A percentile compares a stretch with the other conserved stretches of the same genome.
These are phyloP conservation scores for Napeogenes inachia DNA, from an alignment of 2,888 invertebrate species.

Conservation along the genomic window DNA sequence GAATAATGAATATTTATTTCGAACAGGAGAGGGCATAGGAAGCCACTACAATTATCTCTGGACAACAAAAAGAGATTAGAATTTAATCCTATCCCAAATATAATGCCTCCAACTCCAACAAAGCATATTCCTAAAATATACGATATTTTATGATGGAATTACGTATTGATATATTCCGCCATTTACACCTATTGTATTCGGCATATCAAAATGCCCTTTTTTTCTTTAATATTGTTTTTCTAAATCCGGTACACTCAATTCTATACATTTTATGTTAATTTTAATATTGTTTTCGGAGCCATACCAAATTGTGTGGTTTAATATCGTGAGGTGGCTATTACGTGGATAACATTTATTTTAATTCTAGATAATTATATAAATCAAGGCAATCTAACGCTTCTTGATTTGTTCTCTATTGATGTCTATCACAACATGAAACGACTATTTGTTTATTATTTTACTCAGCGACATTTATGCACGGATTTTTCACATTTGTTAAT, in stretches of 20 bases:
- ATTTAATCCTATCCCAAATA: constrained; percentile 48
- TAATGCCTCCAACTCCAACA: constrained; percentile 27
- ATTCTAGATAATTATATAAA: neutral
- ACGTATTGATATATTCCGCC: constrained; percentile 21
- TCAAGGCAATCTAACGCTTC: no score
- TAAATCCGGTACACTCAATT: constrained; percentile 7
- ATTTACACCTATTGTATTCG: constrained; percentile 13
- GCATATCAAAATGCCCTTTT: constrained; percentile 1
- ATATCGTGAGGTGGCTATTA: neutral
- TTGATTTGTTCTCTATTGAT: no score
- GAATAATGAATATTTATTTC: constrained; percentile 24
- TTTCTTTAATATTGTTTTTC: constrained; percentile 10
- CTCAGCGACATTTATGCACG: no score
- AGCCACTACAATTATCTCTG: constrained; percentile 50
- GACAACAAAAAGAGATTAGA: constrained; percentile 59
- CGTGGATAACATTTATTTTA: neutral
- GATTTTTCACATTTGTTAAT: no score
- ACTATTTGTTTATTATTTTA: no score
- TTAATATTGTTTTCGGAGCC: neutral
- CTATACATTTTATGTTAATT: constrained; percentile 4
- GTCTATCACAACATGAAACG: no score
- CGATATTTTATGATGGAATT: constrained; percentile 18
- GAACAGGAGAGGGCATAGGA: constrained; percentile 23
- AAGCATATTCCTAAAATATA: constrained; percentile 26
- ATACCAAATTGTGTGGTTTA: no score